Conservation (phyloP, 1,140 invertebrate genomes). For the Drosophila melanica region DNA sequence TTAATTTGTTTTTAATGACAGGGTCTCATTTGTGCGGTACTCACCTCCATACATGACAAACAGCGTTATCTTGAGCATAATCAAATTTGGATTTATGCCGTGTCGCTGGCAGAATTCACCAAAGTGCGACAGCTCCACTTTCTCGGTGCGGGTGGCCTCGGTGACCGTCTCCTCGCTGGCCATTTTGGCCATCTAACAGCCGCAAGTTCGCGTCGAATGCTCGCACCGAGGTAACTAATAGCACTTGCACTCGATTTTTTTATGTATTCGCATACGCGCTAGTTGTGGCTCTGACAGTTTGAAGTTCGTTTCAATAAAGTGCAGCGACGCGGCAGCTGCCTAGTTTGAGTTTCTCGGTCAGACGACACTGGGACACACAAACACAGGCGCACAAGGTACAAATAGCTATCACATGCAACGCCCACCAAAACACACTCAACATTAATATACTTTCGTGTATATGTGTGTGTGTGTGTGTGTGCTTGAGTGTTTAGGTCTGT, state of each 20-base stretch:
- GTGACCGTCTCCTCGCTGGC: conserved; percentile 73
- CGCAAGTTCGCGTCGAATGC: too few species aligned
- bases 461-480: conserved; percentile 31
- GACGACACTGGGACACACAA: conserved; percentile 46
- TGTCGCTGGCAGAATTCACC: conserved; percentile 74
- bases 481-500: conserved; percentile 42
- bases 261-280: background rate
- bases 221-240: too few species aligned
- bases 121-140: conserved; percentile 72
- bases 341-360: conserved; percentile 77
- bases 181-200: conserved; percentile 64
- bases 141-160: conserved; percentile 61
- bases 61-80: conserved; percentile 91
- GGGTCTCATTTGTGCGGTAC: conserved; percentile 35
- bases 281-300: conserved; percentile 51
- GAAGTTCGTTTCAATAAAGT: conserved; percentile 77
- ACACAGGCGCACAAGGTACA: conserved; percentile 10
- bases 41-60: conserved; percentile 92
- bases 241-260: background rate
- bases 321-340: conserved; percentile 31
- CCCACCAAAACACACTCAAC: conserved; percentile 60
- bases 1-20: conserved; percentile 65
- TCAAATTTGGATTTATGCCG: conserved; percentile 89
- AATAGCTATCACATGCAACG: conserved; percentile 4
- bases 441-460: conserved; percentile 63